Percentiles rank a stretch among this genome's conserved stretches.
Conservation (phyloP, 1,140 invertebrate genomes). For the Asobara japonica region DNA sequence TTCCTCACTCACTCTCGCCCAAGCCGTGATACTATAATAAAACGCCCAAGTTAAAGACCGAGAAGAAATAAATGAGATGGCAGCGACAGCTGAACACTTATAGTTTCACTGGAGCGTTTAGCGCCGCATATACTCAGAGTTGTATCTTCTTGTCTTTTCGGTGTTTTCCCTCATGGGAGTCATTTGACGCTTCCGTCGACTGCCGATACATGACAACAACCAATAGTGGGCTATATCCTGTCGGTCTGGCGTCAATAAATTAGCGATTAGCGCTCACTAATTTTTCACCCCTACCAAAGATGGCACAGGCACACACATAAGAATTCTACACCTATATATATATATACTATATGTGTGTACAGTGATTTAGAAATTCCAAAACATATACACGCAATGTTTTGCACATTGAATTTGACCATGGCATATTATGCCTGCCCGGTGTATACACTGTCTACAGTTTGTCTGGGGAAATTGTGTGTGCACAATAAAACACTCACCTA, state of each 20-base stretch:
- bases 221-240: neutral
- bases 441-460: no score
- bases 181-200: neutral
- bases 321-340: no score
- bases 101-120: conserved; percentile 33
- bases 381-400: no score
- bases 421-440: no score
- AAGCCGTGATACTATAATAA: neutral
- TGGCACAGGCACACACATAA: neutral
- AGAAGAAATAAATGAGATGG: conserved; percentile 44
- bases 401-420: no score
- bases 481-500: no score
- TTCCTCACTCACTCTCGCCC: conserved; percentile 30
- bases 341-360: no score
- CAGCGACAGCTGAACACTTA: conserved; percentile 60
- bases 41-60: neutral
- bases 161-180: conserved; percentile 5
- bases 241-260: neutral
- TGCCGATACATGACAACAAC: neutral
- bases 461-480: no score
- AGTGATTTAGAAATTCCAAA: no score
- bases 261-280: neutral
- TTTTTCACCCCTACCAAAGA: no score
- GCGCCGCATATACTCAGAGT: conserved; percentile 8
- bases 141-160: conserved; percentile 14